phyloP scores from a whole-genome alignment of 2,888 invertebrate genomes.

The Tribolium freemani region DNA sequence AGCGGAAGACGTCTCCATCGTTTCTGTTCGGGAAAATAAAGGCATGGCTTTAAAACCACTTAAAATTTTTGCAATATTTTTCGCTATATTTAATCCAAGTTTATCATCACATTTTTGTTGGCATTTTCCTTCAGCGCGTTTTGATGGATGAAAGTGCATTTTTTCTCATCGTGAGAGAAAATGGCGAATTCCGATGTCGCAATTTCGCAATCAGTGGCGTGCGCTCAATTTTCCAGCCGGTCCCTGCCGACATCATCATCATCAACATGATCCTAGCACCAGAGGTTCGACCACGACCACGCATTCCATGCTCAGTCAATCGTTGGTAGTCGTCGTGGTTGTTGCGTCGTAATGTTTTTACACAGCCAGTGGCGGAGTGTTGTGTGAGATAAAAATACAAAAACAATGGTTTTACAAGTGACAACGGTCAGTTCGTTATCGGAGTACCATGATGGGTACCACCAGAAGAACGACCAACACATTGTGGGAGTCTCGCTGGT shows the following conservation, averaged over 20 bases:
- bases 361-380: conserved; percentile 39
- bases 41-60: too few species aligned
- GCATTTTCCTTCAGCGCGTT: too few species aligned
- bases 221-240: background rate
- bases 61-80: too few species aligned
- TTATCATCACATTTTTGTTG: too few species aligned
- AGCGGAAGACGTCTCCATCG: too few species aligned
- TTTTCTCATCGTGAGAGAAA: background rate
- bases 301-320: conserved; percentile 36
- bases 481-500: conserved; percentile 59
- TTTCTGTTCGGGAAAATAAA: too few species aligned
- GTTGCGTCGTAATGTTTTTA: conserved; percentile 21
- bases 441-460: conserved; percentile 59
- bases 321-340: background rate
- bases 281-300: conserved; percentile 23
- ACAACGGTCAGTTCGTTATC: conserved; percentile 62
- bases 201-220: conserved; percentile 13
- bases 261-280: background rate
- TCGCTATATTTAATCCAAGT: too few species aligned
- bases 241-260: conserved; percentile 23
- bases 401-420: conserved; percentile 63
- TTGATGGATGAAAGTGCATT: too few species aligned
- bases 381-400: background rate
- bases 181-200: conserved; percentile 25
- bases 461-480: conserved; percentile 57